Percentiles rank a stretch among this genome's conserved stretches.
Conservation (phyloP, 2,113 vertebrate species). For the Notothenia rossii region DNA sequence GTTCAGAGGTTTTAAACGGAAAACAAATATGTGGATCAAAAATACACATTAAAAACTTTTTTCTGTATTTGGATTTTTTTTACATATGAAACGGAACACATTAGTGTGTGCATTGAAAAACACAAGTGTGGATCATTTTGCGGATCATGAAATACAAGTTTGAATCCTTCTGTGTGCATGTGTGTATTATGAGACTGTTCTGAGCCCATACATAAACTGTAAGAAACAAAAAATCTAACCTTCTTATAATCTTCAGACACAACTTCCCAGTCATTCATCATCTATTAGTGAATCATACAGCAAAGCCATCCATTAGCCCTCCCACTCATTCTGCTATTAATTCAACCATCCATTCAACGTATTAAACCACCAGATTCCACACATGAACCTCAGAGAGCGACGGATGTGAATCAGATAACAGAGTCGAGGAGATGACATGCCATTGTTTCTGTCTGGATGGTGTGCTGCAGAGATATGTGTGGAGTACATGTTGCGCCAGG, state of each 20-base stretch:
- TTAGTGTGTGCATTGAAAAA: too few species aligned
- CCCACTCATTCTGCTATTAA: constrained; percentile 16
- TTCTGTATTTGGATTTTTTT: too few species aligned
- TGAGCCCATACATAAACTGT: too few species aligned
- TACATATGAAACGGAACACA: too few species aligned
- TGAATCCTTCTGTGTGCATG: too few species aligned
- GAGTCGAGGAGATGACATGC: constrained; percentile 23
- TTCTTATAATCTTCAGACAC: background rate
- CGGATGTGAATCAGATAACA: constrained; percentile 18
- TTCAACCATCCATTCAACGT: background rate
- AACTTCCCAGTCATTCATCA: background rate
- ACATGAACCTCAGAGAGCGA: constrained; percentile 21
- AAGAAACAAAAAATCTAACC: background rate
- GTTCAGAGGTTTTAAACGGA: too few species aligned
- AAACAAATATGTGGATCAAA: too few species aligned
- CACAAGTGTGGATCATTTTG: too few species aligned
- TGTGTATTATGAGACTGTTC: too few species aligned
- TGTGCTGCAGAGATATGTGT: constrained; percentile 29
- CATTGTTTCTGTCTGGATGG: constrained; percentile 19
- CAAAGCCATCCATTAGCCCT: background rate
- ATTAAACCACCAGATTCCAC: constrained; percentile 20
- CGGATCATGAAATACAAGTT: too few species aligned
- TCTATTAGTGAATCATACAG: constrained; percentile 11
- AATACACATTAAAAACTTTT: too few species aligned
- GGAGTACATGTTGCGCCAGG: constrained; percentile 53